Evolutionary conservation across 2,113 vertebrate genomes (phyloP).

Genomic region (Perognathus longimembris): DNA sequence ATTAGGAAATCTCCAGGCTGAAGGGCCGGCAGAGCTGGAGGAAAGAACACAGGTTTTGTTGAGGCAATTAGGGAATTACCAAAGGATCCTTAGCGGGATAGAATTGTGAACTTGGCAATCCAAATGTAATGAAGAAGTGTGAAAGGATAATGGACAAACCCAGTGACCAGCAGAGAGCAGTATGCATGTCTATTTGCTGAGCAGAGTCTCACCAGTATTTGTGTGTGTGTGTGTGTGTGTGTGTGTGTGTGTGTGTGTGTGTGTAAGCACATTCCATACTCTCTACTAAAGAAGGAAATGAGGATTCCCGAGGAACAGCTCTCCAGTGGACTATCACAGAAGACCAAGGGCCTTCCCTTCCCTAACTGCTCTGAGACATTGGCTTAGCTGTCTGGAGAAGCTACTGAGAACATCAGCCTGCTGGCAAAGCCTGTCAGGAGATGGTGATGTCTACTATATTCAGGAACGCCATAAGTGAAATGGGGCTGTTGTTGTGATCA

Average conservation of each 20-base stretch:
- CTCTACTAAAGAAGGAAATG: not conserved
- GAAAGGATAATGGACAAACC: not conserved
- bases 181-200: not conserved
- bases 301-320: too few relatives aligned
- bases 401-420: not conserved
- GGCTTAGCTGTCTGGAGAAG: not conserved
- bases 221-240: not conserved
- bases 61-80: conserved; percentile 24
- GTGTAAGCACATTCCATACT: fast-evolving
- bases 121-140: not conserved
- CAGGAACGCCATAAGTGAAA: too few relatives aligned
- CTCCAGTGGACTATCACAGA: not conserved
- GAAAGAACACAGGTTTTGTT: not conserved
- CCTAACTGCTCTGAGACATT: not conserved
- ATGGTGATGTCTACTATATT: not conserved
- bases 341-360: not conserved
- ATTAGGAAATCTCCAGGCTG: conserved; percentile 30
- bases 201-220: fast-evolving
- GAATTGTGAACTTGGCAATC: not conserved
- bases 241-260: not conserved
- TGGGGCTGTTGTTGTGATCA: fast-evolving
- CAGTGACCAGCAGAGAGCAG: not conserved
- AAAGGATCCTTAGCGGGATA: not conserved
- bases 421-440: too few relatives aligned
- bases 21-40: not conserved